Conservation (phyloP, 2,113 vertebrate species). For the Otocyon megalotis region DNA sequence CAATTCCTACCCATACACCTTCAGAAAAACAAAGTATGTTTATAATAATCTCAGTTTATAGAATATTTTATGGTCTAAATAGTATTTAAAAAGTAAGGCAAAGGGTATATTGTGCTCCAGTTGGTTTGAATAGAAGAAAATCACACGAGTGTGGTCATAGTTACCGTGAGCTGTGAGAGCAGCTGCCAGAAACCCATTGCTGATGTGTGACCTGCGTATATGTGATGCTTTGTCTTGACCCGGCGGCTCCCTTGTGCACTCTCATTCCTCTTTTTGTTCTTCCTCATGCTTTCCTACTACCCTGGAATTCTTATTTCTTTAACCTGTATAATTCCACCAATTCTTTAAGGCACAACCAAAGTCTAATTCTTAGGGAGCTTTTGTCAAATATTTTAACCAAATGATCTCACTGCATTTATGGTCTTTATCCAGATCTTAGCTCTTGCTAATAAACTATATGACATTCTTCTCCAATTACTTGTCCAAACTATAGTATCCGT, state of each 20-base stretch:
- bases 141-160: not conserved
- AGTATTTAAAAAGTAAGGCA: not conserved
- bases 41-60: not conserved
- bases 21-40: not conserved
- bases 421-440: not conserved
- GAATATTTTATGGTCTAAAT: not conserved
- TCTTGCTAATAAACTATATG: not conserved
- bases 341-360: not conserved
- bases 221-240: not conserved
- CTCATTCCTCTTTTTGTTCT: not conserved
- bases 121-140: not conserved
- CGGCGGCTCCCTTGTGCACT: accelerated
- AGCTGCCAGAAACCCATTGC: not conserved
- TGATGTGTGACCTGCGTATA: not conserved
- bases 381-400: not conserved
- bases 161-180: not conserved
- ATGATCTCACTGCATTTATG: not conserved
- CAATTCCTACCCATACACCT: not conserved
- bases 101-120: not conserved
- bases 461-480: not conserved
- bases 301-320: not conserved
- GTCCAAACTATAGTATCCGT: not conserved
- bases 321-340: not conserved
- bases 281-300: not conserved
- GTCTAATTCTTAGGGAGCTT: not conserved